Percentiles rank a stretch among this genome's conserved stretches.
phyloP scores from a whole-genome alignment of 1,140 invertebrate species.

The Penaeus japonicus region DNA sequence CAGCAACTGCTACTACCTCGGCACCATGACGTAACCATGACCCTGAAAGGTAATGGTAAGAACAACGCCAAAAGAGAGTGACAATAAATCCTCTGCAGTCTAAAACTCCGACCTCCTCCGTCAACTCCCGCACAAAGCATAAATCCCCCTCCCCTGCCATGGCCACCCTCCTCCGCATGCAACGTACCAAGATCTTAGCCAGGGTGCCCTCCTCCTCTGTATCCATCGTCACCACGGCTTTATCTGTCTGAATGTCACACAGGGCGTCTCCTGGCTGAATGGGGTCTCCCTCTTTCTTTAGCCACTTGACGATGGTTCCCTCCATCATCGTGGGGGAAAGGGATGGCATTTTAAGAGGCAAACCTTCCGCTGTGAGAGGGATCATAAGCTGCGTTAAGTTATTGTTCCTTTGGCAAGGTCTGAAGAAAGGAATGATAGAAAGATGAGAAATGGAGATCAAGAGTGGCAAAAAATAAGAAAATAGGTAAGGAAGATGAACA shows the following conservation, averaged over 20 bases:
- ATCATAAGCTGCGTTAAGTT: not conserved
- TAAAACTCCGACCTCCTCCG: too few species aligned
- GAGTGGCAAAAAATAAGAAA: too few species aligned
- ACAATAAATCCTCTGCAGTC: too few species aligned
- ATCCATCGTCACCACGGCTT: conserved; percentile 71
- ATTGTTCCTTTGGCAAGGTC: not conserved
- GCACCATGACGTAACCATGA: too few species aligned
- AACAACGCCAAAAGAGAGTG: too few species aligned
- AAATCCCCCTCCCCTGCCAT: not conserved
- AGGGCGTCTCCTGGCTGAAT: conserved; percentile 70
- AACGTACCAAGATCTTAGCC: conserved; percentile 70
- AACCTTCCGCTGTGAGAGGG: conserved; percentile 48
- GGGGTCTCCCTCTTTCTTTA: conserved; percentile 71
- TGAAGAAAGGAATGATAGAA: not conserved
- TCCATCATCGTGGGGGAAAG: conserved; percentile 73
- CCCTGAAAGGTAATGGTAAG: too few species aligned
- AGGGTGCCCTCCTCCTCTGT: conserved; percentile 71
- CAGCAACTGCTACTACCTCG: too few species aligned
- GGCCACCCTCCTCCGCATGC: not conserved
- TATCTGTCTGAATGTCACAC: conserved; percentile 74
- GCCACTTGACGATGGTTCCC: conserved; percentile 72
- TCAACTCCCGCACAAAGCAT: not conserved
- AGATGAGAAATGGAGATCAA: too few species aligned
- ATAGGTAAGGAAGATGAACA: too few species aligned
- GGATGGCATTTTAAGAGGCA: conserved; percentile 69